Conservation (phyloP, 2,888 invertebrate species). For the Drosophila glabriapex region DNA sequence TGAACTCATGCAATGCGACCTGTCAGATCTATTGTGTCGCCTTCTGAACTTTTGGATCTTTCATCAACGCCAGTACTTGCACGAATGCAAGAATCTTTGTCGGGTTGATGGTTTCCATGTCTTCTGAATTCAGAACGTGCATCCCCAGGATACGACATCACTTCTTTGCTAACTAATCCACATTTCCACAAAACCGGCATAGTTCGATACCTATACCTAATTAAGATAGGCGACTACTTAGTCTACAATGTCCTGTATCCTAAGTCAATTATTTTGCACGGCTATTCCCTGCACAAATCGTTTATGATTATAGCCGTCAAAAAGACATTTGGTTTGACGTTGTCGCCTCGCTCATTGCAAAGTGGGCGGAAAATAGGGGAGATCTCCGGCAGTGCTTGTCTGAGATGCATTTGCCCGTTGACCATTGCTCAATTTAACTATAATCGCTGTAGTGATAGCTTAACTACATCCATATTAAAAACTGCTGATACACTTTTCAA, state of each 20-base stretch:
- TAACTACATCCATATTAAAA: neutral
- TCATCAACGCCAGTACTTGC: neutral
- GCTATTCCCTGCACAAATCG: neutral
- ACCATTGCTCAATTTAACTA: neutral
- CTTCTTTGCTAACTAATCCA: neutral
- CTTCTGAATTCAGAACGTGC: neutral
- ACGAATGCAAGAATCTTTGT: neutral
- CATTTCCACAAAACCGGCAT: no score
- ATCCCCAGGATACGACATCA: neutral
- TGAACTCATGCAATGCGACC: neutral
- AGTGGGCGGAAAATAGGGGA: neutral
- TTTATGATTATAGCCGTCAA: neutral
- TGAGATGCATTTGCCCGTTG: neutral
- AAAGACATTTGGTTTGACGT: neutral
- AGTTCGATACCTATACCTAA: neutral
- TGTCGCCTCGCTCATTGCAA: neutral
- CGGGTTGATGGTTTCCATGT: neutral
- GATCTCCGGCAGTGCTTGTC: neutral
- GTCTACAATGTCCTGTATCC: neutral
- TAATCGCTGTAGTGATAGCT: neutral
- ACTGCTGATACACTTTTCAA: neutral
- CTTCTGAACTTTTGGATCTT: neutral
- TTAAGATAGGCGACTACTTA: neutral
- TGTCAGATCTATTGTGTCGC: neutral
- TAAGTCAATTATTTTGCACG: neutral